These are phyloP conservation scores for Cantharis lateralis DNA, from an alignment of 2,888 invertebrate species.

Conservation along the genomic window DNA sequence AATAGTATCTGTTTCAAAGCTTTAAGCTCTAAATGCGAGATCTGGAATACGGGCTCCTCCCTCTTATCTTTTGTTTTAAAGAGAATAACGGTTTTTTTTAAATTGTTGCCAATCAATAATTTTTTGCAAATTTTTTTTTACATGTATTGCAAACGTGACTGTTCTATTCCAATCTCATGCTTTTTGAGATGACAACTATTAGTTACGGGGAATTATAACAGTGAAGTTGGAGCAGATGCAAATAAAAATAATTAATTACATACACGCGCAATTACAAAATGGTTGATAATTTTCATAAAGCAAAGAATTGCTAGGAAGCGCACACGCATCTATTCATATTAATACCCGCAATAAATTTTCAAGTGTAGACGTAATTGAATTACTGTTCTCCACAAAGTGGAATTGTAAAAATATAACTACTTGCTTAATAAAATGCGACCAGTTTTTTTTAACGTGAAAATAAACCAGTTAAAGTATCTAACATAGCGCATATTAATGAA, in stretches of 20 bases:
- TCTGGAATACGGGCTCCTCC: too few relatives aligned
- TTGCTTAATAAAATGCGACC: conserved; percentile 1
- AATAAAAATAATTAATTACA: neutral
- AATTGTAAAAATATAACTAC: neutral
- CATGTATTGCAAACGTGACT: neutral
- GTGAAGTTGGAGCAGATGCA: neutral
- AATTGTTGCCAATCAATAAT: neutral
- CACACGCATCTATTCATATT: conserved; percentile 24
- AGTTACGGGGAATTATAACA: neutral
- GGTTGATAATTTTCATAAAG: neutral
- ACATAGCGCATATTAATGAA: neutral
- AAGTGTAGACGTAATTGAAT: conserved; percentile 5
- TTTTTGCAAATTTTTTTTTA: neutral
- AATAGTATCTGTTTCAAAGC: too few relatives aligned
- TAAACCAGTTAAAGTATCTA: neutral
- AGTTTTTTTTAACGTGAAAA: conserved; percentile 3
- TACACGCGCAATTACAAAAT: neutral
- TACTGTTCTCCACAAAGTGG: neutral
- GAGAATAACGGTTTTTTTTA: neutral
- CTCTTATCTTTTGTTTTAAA: neutral
- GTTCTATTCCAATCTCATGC: neutral
- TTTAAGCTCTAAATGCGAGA: too few relatives aligned
- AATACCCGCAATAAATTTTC: conserved; percentile 20
- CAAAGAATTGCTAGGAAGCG: conserved; percentile 11
- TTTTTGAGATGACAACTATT: neutral